phyloP scores from a whole-genome alignment of 2,113 vertebrate species.

The Hydrolagus affinis region DNA sequence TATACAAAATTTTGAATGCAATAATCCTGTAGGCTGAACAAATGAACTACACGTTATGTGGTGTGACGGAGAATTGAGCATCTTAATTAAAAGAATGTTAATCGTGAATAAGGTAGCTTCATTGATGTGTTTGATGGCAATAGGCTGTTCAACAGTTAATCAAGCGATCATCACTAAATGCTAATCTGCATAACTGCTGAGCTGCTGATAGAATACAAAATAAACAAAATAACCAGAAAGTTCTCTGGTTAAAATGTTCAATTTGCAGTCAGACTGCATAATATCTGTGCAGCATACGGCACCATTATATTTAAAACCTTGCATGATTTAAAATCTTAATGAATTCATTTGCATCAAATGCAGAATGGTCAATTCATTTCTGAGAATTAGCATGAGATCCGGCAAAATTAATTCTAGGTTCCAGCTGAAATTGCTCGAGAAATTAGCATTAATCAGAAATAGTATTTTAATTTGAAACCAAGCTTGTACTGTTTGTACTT shows the following conservation, averaged over 20 bases:
- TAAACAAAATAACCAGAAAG: too few species aligned
- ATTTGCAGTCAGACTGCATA: not conserved
- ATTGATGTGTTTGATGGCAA: too few species aligned
- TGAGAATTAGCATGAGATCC: not conserved
- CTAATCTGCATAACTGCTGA: too few species aligned
- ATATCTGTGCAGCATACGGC: not conserved
- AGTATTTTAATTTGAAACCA: not conserved
- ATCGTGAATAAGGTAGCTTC: too few species aligned
- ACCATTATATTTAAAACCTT: not conserved
- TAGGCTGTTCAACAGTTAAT: too few species aligned
- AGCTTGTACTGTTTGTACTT: not conserved
- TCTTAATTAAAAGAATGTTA: not conserved
- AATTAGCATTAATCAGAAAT: conserved; percentile 11
- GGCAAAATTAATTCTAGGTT: conserved; percentile 15
- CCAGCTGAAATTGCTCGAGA: not conserved
- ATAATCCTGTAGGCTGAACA: not conserved
- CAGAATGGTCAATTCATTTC: conserved; percentile 4
- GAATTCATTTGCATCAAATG: not conserved
- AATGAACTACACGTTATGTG: not conserved
- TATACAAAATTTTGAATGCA: not conserved
- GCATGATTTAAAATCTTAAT: not conserved
- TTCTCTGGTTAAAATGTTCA: not conserved
- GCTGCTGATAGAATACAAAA: too few species aligned
- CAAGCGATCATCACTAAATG: too few species aligned
- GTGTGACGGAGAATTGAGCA: not conserved